These are phyloP conservation scores for Pangasianodon gigas DNA, from an alignment of 2,113 vertebrate genomes.

Conservation along the genomic window DNA sequence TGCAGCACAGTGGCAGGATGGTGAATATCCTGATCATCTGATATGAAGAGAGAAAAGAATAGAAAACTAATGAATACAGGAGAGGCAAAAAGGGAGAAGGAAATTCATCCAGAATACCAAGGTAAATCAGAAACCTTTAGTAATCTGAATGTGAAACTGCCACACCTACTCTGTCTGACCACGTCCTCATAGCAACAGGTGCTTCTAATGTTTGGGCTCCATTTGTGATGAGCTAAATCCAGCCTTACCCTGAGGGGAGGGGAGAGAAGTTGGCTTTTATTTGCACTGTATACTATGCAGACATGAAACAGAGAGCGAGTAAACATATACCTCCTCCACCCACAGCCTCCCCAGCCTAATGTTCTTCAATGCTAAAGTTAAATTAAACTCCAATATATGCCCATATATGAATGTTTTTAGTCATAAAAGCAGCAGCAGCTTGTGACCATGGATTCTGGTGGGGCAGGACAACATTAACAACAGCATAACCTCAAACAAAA, in stretches of 20 bases:
- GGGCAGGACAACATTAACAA: not conserved
- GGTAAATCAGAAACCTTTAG: constrained; percentile 35
- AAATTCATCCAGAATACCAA: constrained; percentile 48
- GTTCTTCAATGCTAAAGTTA: not conserved
- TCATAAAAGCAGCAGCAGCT: not conserved
- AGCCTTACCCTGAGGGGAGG: not conserved
- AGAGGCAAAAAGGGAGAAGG: not conserved
- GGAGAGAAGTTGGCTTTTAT: constrained; percentile 6
- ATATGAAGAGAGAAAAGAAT: not conserved
- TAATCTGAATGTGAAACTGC: constrained; percentile 5
- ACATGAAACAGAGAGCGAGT: constrained; percentile 12
- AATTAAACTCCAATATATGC: not conserved
- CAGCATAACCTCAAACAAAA: not conserved
- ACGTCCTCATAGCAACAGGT: constrained; percentile 37
- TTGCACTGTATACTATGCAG: constrained; percentile 6
- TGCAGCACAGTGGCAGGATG: not conserved
- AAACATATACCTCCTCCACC: constrained; percentile 14
- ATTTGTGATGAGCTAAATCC: constrained; percentile 34
- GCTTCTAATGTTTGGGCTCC: constrained; percentile 26
- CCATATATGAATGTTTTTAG: not conserved
- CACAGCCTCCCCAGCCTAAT: not conserved
- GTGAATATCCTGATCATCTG: not conserved
- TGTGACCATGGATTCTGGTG: not conserved
- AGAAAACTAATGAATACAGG: not conserved
- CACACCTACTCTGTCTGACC: constrained; percentile 11